Evolutionary conservation across 2,113 vertebrate genomes (phyloP).

Genomic region (Crotalus tigris): DNA sequence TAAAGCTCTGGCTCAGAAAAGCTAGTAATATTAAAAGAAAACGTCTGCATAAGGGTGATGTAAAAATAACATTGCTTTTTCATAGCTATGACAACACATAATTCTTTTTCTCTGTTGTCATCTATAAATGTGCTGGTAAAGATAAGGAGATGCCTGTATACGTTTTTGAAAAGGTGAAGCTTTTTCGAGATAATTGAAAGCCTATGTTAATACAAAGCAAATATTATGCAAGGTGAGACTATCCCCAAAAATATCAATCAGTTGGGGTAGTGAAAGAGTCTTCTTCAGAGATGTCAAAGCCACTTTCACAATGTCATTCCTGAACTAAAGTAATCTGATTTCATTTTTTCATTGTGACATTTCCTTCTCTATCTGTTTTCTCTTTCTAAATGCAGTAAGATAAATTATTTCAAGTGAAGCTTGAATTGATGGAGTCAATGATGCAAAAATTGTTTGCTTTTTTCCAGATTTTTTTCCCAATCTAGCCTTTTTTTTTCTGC

Average conservation of each 20-base stretch:
- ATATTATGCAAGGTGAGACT: neutral
- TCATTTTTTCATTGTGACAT: neutral
- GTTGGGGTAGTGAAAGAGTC: neutral
- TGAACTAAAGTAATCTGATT: conserved; percentile 10
- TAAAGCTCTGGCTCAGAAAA: neutral
- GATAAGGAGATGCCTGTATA: neutral
- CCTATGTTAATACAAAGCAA: neutral
- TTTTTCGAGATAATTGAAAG: neutral
- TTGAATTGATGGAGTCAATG: neutral
- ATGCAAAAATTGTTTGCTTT: neutral
- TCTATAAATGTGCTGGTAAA: neutral
- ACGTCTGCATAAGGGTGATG: neutral
- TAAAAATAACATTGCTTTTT: neutral
- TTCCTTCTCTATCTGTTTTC: neutral
- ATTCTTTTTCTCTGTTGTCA: neutral
- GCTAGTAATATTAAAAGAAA: neutral
- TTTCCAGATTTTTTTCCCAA: neutral
- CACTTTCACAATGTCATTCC: neutral
- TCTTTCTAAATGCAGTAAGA: neutral
- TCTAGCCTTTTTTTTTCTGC: neutral
- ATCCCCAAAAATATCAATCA: neutral
- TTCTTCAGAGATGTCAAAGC: neutral
- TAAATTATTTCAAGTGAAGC: neutral
- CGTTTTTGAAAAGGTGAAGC: neutral
- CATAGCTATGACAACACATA: neutral